These are phyloP conservation scores for Conistra vaccinii DNA, from an alignment of 2,888 invertebrate genomes.

Conservation along the genomic window DNA sequence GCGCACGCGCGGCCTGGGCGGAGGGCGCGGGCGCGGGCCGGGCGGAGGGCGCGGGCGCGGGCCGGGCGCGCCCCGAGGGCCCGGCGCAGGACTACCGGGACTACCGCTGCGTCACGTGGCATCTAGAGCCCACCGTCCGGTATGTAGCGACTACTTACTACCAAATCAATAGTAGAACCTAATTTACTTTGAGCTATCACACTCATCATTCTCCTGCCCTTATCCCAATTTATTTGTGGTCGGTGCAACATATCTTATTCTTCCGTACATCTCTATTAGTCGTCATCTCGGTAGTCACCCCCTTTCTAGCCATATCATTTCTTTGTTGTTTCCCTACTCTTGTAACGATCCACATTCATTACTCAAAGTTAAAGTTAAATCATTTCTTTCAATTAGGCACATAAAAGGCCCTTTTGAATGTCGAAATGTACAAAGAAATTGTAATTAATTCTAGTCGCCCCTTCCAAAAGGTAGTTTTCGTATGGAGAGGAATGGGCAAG, in stretches of 20 bases:
- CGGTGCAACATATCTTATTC: background rate
- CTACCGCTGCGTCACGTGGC: slow-evolving; percentile 86
- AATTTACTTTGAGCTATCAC: background rate
- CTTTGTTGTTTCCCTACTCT: background rate
- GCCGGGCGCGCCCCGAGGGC: slow-evolving; percentile 23
- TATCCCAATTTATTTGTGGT: background rate
- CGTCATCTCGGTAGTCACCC: background rate
- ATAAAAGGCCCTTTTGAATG: no score
- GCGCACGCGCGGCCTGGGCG: slow-evolving; percentile 68
- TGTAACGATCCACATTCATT: background rate
- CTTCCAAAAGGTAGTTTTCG: no score
- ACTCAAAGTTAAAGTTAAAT: no score
- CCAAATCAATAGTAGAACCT: background rate
- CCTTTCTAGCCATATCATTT: background rate
- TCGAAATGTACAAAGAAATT: no score
- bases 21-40: slow-evolving; percentile 25
- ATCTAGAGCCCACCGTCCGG: slow-evolving; percentile 91
- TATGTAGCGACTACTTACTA: background rate
- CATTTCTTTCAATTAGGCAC: no score
- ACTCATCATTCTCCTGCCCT: background rate
- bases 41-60: slow-evolving; percentile 24
- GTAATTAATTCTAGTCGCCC: no score
- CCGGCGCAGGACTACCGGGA: slow-evolving; percentile 49
- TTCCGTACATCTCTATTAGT: background rate
- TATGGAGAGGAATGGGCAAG: no score